phyloP scores from a whole-genome alignment of 1,140 invertebrate species.

The Zeugodacus cucurbitae region DNA sequence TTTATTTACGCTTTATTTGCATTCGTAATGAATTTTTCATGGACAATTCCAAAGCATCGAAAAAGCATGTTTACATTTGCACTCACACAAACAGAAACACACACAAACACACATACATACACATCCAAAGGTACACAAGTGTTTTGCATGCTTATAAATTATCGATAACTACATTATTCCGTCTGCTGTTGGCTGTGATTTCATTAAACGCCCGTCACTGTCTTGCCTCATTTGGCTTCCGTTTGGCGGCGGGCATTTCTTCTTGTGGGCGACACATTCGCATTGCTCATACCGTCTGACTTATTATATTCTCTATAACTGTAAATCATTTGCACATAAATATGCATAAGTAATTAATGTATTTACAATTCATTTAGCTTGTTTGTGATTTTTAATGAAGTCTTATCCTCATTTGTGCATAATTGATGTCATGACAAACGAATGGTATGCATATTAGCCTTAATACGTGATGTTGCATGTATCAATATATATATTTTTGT shows the following conservation, averaged over 20 bases:
- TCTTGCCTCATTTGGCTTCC: neutral
- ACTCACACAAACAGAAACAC: neutral
- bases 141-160: neutral
- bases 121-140: neutral
- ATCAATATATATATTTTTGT: no score
- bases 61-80: neutral
- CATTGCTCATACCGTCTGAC: neutral
- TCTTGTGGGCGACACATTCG: neutral
- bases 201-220: neutral
- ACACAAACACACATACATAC: neutral
- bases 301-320: neutral
- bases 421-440: neutral
- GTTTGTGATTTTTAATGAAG: neutral
- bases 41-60: slow-evolving; percentile 1
- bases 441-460: neutral
- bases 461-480: no score
- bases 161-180: neutral
- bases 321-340: neutral
- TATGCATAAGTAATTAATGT: neutral
- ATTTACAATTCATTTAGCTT: slow-evolving; percentile 7
- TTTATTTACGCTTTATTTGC: slow-evolving; percentile 45
- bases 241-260: neutral
- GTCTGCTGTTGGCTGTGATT: neutral
- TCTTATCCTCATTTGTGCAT: neutral
- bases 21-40: slow-evolving; percentile 42